A percentile compares a stretch with the other conserved stretches of the same genome.
phyloP scores from a whole-genome alignment of 1,140 invertebrate genomes.

The Pachypeltis micranthus region DNA sequence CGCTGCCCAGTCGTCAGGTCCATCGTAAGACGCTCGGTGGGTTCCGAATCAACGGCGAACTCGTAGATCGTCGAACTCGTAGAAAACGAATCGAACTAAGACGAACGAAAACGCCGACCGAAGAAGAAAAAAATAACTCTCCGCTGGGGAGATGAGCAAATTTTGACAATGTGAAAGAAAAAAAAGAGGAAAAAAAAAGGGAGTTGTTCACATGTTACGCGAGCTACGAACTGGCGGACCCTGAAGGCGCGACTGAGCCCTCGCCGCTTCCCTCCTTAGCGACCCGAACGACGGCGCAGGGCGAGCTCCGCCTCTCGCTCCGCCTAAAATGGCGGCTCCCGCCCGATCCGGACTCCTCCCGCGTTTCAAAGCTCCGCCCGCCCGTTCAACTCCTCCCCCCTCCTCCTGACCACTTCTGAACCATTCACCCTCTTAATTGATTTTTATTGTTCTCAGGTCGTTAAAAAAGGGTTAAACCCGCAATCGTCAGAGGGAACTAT shows the following conservation, averaged over 20 bases:
- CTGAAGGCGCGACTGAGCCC: not conserved
- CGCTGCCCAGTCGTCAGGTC: conserved; percentile 20
- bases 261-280: not conserved
- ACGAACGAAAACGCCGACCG: too few species aligned
- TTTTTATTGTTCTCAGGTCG: not conserved
- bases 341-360: not conserved
- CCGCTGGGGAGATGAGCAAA: too few species aligned
- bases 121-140: too few species aligned
- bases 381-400: not conserved
- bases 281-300: not conserved
- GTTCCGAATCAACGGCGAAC: too few species aligned
- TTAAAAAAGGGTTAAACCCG: not conserved
- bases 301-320: not conserved
- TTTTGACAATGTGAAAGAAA: not conserved
- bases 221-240: not conserved
- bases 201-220: not conserved
- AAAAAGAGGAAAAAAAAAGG: not conserved
- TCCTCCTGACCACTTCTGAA: not conserved
- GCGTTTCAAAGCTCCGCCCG: not conserved
- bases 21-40: too few species aligned
- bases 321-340: conserved; percentile 4
- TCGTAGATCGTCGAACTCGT: too few species aligned
- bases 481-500: too few species aligned
- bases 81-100: too few species aligned
- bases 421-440: not conserved